A percentile compares a stretch with the other conserved stretches of the same genome.
phyloP scores from a whole-genome alignment of 2,113 vertebrate genomes.

The Nothocercus julius region DNA sequence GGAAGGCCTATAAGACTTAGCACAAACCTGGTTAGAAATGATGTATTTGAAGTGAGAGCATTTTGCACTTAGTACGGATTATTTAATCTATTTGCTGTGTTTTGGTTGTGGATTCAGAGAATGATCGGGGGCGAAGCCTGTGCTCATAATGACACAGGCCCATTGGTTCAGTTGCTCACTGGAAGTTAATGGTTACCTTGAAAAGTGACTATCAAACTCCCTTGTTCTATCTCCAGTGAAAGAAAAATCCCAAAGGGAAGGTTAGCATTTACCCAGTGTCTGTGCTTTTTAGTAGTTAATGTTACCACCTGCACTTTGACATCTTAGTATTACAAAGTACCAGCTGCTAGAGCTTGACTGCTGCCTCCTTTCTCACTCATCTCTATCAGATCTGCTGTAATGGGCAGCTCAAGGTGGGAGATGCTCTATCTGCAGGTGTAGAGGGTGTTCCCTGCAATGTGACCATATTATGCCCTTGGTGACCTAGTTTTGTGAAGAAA shows the following conservation, averaged over 20 bases:
- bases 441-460: not conserved
- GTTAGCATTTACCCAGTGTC: not conserved
- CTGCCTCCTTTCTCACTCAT: not conserved
- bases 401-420: not conserved
- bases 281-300: not conserved
- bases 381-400: not conserved
- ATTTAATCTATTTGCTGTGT: not conserved
- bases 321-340: not conserved
- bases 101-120: not conserved
- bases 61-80: not conserved
- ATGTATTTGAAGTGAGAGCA: not conserved
- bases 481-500: conserved; percentile 44
- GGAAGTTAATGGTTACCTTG: not conserved
- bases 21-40: not conserved
- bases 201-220: not conserved
- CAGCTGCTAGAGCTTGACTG: not conserved
- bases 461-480: not conserved
- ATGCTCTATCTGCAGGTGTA: not conserved
- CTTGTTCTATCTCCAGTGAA: not conserved
- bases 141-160: not conserved
- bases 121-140: not conserved
- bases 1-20: not conserved
- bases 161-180: not conserved
- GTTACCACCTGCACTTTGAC: not conserved
- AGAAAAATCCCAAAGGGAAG: not conserved